Conservation (phyloP, 2,888 invertebrate species). For the Euzetes globulus region DNA sequence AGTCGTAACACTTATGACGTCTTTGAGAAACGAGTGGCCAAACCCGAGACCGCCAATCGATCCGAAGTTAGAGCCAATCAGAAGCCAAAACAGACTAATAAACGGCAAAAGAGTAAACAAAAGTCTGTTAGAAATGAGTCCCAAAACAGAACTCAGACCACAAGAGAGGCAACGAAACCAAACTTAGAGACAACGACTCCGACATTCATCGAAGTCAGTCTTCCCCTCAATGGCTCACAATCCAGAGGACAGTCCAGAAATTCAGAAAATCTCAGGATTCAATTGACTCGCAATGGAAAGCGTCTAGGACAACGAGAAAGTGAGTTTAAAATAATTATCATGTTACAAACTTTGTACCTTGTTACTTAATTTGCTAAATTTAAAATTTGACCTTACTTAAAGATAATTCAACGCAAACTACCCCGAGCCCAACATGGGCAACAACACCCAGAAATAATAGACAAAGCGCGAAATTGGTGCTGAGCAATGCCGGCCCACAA, state of each 20-base stretch:
- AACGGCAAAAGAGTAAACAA: background rate
- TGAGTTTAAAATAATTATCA: background rate
- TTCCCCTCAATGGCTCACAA: background rate
- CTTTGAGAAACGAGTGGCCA: background rate
- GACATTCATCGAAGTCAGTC: background rate
- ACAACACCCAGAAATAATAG: background rate
- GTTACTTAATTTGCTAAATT: too few species aligned
- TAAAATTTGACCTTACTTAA: too few species aligned
- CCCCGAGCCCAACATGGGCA: background rate
- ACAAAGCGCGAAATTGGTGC: background rate
- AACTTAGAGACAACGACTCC: background rate
- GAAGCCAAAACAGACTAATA: background rate
- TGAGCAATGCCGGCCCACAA: background rate
- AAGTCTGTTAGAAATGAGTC: background rate
- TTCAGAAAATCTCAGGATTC: background rate
- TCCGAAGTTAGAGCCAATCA: background rate
- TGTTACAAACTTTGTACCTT: background rate
- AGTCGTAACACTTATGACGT: background rate
- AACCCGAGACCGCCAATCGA: background rate
- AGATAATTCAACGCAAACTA: background rate
- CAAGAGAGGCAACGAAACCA: background rate
- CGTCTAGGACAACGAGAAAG: background rate
- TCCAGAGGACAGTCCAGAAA: background rate
- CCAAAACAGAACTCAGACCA: background rate
- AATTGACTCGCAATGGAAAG: slow-evolving; percentile 6